A percentile compares a stretch with the other conserved stretches of the same genome.
Evolutionary conservation across 1,140 invertebrate genomes (phyloP).

Genomic region (Trichonephila inaurata): DNA sequence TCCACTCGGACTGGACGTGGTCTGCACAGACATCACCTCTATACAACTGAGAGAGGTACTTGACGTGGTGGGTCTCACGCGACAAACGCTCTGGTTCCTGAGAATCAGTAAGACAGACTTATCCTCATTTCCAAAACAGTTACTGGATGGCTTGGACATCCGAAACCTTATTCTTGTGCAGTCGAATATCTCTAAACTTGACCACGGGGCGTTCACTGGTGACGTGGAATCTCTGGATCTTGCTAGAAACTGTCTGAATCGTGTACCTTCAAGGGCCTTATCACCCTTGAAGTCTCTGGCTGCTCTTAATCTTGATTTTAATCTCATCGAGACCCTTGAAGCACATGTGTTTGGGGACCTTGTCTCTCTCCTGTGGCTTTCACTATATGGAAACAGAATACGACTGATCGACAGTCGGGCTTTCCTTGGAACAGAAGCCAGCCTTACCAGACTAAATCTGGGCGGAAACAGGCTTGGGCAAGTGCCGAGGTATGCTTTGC

Average conservation of each 20-base stretch:
- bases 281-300: conserved; percentile 70
- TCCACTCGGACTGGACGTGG: conserved; percentile 91
- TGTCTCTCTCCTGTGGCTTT: conserved; percentile 77
- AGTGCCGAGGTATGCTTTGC: conserved; percentile 77
- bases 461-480: conserved; percentile 77
- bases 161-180: conserved; percentile 93
- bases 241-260: conserved; percentile 77
- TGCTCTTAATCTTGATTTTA: conserved; percentile 78
- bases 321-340: conserved; percentile 77
- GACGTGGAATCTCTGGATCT: conserved; percentile 78
- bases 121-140: conserved; percentile 90
- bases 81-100: conserved; percentile 88
- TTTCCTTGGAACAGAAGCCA: conserved; percentile 77
- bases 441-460: conserved; percentile 78
- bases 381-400: conserved; percentile 78
- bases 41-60: conserved; percentile 87
- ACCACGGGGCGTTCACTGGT: not conserved
- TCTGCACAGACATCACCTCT: conserved; percentile 86
- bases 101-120: conserved; percentile 91
- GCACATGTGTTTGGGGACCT: conserved; percentile 77
- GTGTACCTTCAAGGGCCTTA: conserved; percentile 76
- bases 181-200: conserved; percentile 80
- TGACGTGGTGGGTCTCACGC: conserved; percentile 87
- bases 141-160: conserved; percentile 92
- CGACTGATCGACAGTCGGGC: conserved; percentile 76